Evolutionary conservation across 2,113 vertebrate species (phyloP), one percentile per base, ranked within the genome.

Genomic region (Leucopsar rothschildi): DNA sequence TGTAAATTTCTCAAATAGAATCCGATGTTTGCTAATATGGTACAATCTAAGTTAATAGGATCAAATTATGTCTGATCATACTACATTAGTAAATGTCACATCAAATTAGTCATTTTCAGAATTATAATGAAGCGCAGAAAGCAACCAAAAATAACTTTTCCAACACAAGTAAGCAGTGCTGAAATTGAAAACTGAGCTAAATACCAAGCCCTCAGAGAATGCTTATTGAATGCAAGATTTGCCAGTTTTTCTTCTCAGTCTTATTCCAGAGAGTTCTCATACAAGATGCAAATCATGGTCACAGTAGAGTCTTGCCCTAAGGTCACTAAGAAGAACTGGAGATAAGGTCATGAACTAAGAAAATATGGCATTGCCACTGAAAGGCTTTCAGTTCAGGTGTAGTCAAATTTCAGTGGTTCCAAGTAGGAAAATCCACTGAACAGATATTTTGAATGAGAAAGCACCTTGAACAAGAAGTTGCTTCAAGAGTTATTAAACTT

Each of bases 21-120:
- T 64, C 88, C 37, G 84, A 97, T 97, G 96, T 97, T 97, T 97
- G 93, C 97, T 97, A 97, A 97, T 97, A 97, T 23, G 83, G 89
- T 93, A 92, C 71, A 61, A 97, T 97, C 95, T 92, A 37, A 97
- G 96, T 95, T 97, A 97, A 97, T 97, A 97, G 95, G 95, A 97
- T 97, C 97, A 97, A 97, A 97, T 97, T 97, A 97, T 94, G 70
- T 94, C 97, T 97, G 91, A 97, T 97, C 97, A 97, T 96, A 97
- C 95, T 93, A 95, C 92, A 97, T 97, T 97, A 97, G 97, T 90
- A 96, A 94, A 94, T 92, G 96, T 97, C 97, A 97, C 94, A 96
- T 97, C 97, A 97, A 96, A 97, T 97, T 97, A 97, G 94, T 94
- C 94, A 94, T 84, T 96, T 93, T 96, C 82, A 88, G 92, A 96